A percentile compares a stretch with the other conserved stretches of the same genome.
These are phyloP conservation scores for Bemisia tabaci DNA, from an alignment of 1,140 invertebrate genomes.

Conservation along the genomic window DNA sequence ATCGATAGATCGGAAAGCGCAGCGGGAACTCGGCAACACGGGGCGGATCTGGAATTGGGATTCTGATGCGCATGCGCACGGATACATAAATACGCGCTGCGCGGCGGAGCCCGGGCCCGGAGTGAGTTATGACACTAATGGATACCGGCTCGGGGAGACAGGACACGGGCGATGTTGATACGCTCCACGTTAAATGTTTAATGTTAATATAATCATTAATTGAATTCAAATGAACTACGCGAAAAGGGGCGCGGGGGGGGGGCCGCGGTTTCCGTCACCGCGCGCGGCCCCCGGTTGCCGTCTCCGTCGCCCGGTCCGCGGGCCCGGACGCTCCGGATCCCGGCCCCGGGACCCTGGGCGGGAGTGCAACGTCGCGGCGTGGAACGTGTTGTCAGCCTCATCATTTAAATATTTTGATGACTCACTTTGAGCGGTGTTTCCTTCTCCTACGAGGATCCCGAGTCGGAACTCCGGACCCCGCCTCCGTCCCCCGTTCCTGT, in stretches of 20 bases:
- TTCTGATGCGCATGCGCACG: not conserved
- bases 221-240: not conserved
- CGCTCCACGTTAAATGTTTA: not conserved
- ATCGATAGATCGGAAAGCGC: no score
- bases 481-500: no score
- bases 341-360: no score
- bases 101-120: no score
- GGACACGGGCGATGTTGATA: not conserved
- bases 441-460: not conserved
- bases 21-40: no score
- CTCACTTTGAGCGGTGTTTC: not conserved
- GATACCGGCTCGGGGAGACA: not conserved
- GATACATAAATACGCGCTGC: not conserved
- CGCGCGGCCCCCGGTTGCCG: no score
- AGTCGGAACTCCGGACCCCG: not conserved
- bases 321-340: no score
- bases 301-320: no score
- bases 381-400: not conserved
- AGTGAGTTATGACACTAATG: not conserved
- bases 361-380: not conserved
- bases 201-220: conserved; percentile 1
- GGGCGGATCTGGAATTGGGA: no score
- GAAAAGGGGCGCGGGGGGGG: not conserved
- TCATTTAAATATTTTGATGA: conserved; percentile 1
- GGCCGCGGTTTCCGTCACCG: not conserved